Evolutionary conservation across 1,140 invertebrate genomes (phyloP), one percentile per base, ranked within the genome.

Genomic region (Anastatus disparis): DNA sequence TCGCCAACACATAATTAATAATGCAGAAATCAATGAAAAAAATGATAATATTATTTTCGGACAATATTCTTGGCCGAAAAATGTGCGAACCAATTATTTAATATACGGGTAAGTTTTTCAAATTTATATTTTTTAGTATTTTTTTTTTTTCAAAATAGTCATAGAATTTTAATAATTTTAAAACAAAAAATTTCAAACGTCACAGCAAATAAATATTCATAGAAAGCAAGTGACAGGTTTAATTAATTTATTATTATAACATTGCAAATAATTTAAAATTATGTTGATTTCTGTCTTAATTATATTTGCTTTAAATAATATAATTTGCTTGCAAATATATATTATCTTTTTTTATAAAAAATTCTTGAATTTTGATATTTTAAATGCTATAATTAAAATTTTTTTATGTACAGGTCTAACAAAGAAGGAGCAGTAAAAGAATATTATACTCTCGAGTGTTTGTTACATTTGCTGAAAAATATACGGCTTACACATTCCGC

Each of bases 21-120:
- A 98, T 89, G 97, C 97, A 84, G 95, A 97, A 87, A 98, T 98
- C 75, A 92, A 95, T 70, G 96, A 98, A 87, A 91, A 94, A 52
- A 95, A 97, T 84, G 93, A 92, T 81, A 93, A 97, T 83, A 97
- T 99, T 76, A 97, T 98, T 80, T 99, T 99, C 84, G 97, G 96
- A 13, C 97, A 99, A 86, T 98, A 98, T 86, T 97, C 97, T 0
- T 99, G 97, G 96, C 95, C 95, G 0, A 98, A 97, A 88, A 96
- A 93, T 90, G 96, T 97, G 2, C 98, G 97, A 82, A 99, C 97
- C 0, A 99, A 99, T 82, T 99, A 97, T 83, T 89, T 98, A 76
- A 94, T 95, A 86, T 99, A 93, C 87, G 95, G 96, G 96, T 98
- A 89, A 93, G 93, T 90, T 40, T 55, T 74, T 89, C 35, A 42